A percentile compares a stretch with the other conserved stretches of the same genome.
These are phyloP conservation scores for Portunus trituberculatus DNA, from an alignment of 1,140 invertebrate species.

Conservation along the genomic window DNA sequence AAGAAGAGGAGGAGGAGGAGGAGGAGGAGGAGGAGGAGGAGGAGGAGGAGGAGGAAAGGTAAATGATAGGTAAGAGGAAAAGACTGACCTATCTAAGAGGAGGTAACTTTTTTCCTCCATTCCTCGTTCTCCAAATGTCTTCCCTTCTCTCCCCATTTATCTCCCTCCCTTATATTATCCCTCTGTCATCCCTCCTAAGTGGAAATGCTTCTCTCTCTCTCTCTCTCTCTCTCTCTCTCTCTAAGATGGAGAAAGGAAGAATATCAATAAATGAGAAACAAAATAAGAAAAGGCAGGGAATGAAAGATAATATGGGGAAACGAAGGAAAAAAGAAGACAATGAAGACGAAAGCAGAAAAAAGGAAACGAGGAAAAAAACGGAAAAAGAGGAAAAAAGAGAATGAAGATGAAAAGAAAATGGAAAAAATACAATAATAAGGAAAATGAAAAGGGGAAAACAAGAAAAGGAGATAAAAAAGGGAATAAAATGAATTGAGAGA, in stretches of 20 bases:
- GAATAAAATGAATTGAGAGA: too few species aligned
- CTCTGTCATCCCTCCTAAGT: neutral
- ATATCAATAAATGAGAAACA: neutral
- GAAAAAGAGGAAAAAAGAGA: too few species aligned
- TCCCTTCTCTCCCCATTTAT: neutral
- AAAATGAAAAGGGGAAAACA: neutral
- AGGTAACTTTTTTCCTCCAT: neutral
- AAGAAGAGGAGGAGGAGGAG: neutral
- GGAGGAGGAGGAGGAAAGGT: neutral
- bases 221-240: constrained; percentile 35
- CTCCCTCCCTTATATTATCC: neutral
- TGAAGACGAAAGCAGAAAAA: neutral
- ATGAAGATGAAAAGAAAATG: neutral
- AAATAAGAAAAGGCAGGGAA: neutral
- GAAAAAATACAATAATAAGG: neutral
- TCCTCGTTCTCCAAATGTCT: constrained; percentile 32
- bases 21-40: constrained; percentile 10
- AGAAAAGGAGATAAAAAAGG: neutral
- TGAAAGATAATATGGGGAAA: too few species aligned
- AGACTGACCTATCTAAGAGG: neutral
- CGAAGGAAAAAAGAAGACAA: neutral
- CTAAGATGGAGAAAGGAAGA: neutral
- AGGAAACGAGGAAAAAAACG: too few species aligned
- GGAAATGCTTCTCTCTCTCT: constrained; percentile 32
- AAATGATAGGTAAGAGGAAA: neutral